Evolutionary conservation across 2,888 invertebrate genomes (phyloP).

Genomic region (Dusona sp.): DNA sequence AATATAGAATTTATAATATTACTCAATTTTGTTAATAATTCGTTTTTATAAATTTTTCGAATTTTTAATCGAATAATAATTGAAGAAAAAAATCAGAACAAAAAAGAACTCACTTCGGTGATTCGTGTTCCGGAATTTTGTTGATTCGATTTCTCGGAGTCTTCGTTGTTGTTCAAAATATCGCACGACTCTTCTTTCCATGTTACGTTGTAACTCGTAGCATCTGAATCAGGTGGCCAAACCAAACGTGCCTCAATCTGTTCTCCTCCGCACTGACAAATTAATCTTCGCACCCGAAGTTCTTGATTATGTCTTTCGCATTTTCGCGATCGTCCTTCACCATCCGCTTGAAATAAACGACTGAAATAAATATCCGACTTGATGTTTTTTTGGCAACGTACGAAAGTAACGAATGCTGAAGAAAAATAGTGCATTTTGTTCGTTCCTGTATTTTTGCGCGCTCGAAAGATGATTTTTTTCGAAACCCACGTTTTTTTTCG

Average conservation of each 20-base stretch:
- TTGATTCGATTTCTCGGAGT: slow-evolving; percentile 16
- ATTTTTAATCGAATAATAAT: not conserved
- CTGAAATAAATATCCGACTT: slow-evolving; percentile 46
- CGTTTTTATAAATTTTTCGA: too few relatives aligned
- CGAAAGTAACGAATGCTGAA: not conserved
- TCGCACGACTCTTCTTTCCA: slow-evolving; percentile 75
- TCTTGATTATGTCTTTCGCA: slow-evolving; percentile 75
- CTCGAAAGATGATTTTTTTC: not conserved
- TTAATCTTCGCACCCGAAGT: slow-evolving; percentile 75
- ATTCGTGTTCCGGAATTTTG: slow-evolving; percentile 50
- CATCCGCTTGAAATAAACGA: slow-evolving; percentile 75
- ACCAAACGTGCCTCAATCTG: slow-evolving; percentile 74
- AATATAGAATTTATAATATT: too few relatives aligned
- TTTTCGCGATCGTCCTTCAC: slow-evolving; percentile 74
- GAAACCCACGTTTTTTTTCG: too few relatives aligned
- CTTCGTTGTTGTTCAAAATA: slow-evolving; percentile 1
- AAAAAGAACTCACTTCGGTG: slow-evolving; percentile 59
- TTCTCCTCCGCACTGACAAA: slow-evolving; percentile 75
- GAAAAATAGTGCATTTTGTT: not conserved
- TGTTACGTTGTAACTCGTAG: slow-evolving; percentile 75
- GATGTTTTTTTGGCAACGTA: slow-evolving; percentile 17
- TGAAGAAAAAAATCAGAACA: not conserved
- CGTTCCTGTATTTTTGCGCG: too few relatives aligned
- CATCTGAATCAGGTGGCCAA: slow-evolving; percentile 74
- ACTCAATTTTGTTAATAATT: not conserved